These are phyloP conservation scores for Eurois occulta DNA, from an alignment of 2,888 invertebrate species.

Conservation along the genomic window DNA sequence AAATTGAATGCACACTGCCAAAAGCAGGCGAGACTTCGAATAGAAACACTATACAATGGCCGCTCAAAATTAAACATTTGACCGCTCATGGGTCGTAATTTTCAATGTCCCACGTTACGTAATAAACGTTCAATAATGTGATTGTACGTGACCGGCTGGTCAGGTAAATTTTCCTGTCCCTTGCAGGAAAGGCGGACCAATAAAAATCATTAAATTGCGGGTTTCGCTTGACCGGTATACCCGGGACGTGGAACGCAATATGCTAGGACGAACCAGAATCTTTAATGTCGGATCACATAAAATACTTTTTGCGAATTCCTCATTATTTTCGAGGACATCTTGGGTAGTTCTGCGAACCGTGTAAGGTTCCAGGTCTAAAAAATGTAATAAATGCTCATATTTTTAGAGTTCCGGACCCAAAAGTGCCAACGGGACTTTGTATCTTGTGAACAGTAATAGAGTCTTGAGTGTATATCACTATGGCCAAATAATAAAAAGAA, in stretches of 20 bases:
- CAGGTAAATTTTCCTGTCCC: constrained; percentile 83
- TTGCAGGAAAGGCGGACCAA: constrained; percentile 78
- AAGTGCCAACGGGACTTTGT: neutral
- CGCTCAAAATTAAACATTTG: constrained; percentile 74
- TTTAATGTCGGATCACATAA: constrained; percentile 72
- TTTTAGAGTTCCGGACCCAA: neutral
- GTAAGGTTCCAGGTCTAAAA: constrained; percentile 7
- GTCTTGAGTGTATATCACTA: neutral
- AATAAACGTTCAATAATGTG: constrained; percentile 85
- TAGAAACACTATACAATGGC: constrained; percentile 54
- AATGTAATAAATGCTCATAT: neutral
- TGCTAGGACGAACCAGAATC: constrained; percentile 74
- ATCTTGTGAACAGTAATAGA: neutral
- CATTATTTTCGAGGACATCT: constrained; percentile 52
- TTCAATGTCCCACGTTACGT: constrained; percentile 77
- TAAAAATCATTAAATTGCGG: constrained; percentile 87
- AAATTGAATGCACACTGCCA: constrained; percentile 37
- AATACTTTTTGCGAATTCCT: constrained; percentile 56
- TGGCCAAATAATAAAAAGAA: neutral
- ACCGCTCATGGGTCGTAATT: constrained; percentile 72
- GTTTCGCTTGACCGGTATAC: constrained; percentile 73
- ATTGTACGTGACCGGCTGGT: constrained; percentile 77
- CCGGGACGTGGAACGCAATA: constrained; percentile 75
- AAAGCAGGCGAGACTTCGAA: constrained; percentile 34
- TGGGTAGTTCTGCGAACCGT: constrained; percentile 44